Base-by-base conservation (phyloP, 2,113 vertebrate genomes). In the Ramphastos sulfuratus region DNA sequence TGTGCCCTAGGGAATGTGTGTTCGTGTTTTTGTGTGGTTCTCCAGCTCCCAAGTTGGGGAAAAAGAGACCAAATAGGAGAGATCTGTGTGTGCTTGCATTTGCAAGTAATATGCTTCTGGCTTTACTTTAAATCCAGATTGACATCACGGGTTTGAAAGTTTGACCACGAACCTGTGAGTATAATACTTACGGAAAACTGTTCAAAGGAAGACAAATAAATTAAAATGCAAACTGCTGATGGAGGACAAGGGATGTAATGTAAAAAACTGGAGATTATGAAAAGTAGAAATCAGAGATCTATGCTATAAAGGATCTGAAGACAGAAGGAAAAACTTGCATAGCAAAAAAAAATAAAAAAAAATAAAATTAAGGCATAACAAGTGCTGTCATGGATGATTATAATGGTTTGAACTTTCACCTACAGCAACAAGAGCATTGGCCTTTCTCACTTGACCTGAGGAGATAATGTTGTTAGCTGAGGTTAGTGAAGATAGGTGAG, bases 361-460 rank as follows among this genome's bases (percentile, higher is more conserved):
- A 14, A 82, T 23, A 24, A 39, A 52, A 50, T 3, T 39, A 12
- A 82, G 84, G 10, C 33, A 78, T 87, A 93, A 92, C 46, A 82
- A 91, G 71, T 71, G 39, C 69, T 91, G 78, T 82, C 89, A 93
- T 50, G 73, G 90, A 60, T 91, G 90, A 92, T 97, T 96, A 94
- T 48, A 83, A 87, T 71, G 63, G 59, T 95, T 94, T 95, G 93
- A 96, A 94, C 83, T 39, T 90, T 91, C 69, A 94, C 93, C 90
- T 92, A 72, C 65, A 95, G 90, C 79, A 90, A 58, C 80, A 92
- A 85, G 93, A 85, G 27, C 66, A 69, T 16, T 86, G 90, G 76
- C 90, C 76, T 89, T 90, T 94, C 76, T 83, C 91, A 83, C 85
- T 92, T 85, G 81, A 95, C 81, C 79, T 60, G 87, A 90, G 82